Conservation (phyloP, 2,113 vertebrate genomes). For the Cepphus grylle region DNA sequence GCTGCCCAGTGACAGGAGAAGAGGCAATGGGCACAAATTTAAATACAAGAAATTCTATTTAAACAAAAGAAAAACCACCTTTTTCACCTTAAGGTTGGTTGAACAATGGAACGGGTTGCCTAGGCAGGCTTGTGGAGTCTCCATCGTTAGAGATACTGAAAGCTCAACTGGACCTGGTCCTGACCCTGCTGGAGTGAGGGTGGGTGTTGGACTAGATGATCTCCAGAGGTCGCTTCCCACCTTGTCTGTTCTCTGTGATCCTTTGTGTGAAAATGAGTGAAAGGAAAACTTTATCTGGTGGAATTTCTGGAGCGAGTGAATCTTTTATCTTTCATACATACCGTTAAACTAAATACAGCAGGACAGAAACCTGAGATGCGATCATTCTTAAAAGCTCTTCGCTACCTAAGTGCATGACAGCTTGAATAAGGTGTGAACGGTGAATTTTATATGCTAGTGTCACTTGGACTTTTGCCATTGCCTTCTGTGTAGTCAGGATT, state of each 20-base stretch:
- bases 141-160: background rate
- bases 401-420: background rate
- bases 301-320: background rate
- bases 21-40: background rate
- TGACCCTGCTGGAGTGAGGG: background rate
- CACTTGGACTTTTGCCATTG: background rate
- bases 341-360: background rate
- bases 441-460: background rate
- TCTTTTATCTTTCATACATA: background rate
- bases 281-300: background rate
- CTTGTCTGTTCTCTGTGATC: background rate
- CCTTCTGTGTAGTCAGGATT: background rate
- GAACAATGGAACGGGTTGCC: background rate
- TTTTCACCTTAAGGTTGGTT: background rate
- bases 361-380: background rate
- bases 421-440: background rate
- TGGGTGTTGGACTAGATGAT: background rate
- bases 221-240: background rate
- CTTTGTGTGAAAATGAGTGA: background rate
- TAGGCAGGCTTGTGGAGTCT: background rate
- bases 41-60: background rate
- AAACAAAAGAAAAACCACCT: background rate
- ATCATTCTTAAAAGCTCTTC: background rate
- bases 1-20: background rate
- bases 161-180: background rate